These are phyloP conservation scores for Chaenocephalus aceratus DNA, from an alignment of 2,113 vertebrate species.

Conservation along the genomic window DNA sequence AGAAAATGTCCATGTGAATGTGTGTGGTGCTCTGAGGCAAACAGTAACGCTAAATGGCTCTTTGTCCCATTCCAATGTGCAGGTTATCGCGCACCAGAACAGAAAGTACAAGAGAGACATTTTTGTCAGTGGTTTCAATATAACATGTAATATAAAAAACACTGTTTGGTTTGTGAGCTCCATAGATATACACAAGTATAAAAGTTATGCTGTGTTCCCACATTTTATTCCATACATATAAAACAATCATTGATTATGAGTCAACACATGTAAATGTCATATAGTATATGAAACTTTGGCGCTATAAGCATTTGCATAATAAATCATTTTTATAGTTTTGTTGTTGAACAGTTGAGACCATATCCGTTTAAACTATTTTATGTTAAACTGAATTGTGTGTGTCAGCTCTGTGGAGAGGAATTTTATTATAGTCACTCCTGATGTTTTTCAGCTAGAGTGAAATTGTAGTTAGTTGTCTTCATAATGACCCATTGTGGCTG, in stretches of 20 bases:
- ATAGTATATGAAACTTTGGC: not conserved
- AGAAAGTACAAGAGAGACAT: conserved; percentile 12
- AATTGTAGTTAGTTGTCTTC: conserved; percentile 8
- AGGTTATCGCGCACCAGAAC: not conserved
- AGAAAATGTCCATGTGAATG: not conserved
- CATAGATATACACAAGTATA: not conserved
- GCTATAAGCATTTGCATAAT: conserved; percentile 1
- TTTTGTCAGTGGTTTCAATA: not conserved
- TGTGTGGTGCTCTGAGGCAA: not conserved
- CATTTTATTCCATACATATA: too few species aligned
- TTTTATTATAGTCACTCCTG: not conserved
- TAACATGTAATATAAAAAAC: not conserved
- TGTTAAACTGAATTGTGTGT: not conserved
- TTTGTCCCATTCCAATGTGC: conserved; percentile 20
- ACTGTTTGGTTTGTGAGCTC: not conserved
- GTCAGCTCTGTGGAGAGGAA: not conserved
- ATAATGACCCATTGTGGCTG: conserved; percentile 2
- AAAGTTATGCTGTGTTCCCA: too few species aligned
- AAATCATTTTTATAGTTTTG: not conserved
- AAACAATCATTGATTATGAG: not conserved
- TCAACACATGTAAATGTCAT: not conserved
- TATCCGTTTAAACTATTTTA: not conserved
- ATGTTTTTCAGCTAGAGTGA: not conserved
- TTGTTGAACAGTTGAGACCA: not conserved
- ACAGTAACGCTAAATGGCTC: conserved; percentile 18